A percentile compares a stretch with the other conserved stretches of the same genome.
These are phyloP conservation scores for Poecilobothrus nobilitatus DNA, from an alignment of 2,888 invertebrate genomes.

Conservation along the genomic window DNA sequence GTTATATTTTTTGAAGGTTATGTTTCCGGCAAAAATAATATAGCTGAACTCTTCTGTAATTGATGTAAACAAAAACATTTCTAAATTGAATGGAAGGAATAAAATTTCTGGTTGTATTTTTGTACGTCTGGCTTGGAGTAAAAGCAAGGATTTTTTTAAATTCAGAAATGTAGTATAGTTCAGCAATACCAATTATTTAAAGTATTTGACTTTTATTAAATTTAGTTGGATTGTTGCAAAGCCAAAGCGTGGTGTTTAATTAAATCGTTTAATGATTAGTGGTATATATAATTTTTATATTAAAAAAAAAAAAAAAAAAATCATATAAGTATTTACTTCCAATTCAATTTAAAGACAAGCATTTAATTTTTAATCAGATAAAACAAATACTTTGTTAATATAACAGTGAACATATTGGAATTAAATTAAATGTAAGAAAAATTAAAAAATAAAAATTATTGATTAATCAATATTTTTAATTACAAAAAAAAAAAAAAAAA, in stretches of 20 bases:
- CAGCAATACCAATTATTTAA: background rate
- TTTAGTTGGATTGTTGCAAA: background rate
- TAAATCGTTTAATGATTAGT: background rate
- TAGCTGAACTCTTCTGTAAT: background rate
- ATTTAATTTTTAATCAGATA: background rate
- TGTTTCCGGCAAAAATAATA: background rate
- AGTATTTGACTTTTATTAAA: background rate
- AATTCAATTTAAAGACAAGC: too few relatives aligned
- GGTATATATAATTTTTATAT: background rate
- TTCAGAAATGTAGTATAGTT: background rate
- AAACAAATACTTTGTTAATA: background rate
- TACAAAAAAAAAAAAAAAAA: too few relatives aligned
- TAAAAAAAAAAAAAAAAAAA: background rate
- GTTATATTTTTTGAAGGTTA: background rate
- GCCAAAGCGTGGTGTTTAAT: background rate
- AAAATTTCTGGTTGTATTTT: background rate
- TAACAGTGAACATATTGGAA: background rate
- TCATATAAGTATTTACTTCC: background rate
- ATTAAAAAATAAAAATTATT: background rate
- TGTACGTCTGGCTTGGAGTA: background rate
- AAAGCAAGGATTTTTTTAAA: background rate
- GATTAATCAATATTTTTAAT: constrained; percentile 4
- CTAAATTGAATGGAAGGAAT: background rate
- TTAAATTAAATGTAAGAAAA: too few relatives aligned
- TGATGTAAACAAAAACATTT: constrained; percentile 1